A percentile compares a stretch with the other conserved stretches of the same genome.
phyloP scores from a whole-genome alignment of 2,113 vertebrate genomes.

The Columba janthina region DNA sequence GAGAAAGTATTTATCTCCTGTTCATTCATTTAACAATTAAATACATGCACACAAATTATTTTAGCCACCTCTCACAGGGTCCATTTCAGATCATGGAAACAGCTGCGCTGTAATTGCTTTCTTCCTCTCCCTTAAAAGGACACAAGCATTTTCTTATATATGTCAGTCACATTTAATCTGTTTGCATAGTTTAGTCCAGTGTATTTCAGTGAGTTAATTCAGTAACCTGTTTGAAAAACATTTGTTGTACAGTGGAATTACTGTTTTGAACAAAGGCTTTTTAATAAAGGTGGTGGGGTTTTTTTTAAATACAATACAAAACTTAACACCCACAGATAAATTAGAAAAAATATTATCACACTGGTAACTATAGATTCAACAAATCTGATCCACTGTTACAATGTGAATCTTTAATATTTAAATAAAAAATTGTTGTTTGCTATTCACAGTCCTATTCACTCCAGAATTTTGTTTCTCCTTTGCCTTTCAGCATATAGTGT shows the following conservation, averaged over 20 bases:
- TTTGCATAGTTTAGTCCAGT: background rate
- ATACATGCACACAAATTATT: background rate
- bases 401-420: background rate
- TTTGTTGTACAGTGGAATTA: background rate
- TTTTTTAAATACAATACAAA: background rate
- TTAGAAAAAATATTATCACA: background rate
- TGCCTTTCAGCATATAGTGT: background rate
- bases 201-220: background rate
- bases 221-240: background rate
- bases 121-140: background rate
- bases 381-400: background rate
- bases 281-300: too few relatives aligned
- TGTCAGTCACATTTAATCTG: background rate
- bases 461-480: background rate
- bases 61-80: background rate
- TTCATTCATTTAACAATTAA: background rate
- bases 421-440: background rate
- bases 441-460: background rate
- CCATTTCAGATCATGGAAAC: background rate
- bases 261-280: background rate
- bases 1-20: background rate
- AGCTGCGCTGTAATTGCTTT: background rate
- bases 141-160: background rate
- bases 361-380: background rate
- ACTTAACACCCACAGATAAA: background rate